phyloP scores from a whole-genome alignment of 2,113 vertebrate genomes.

The Phaethon lepturus region DNA sequence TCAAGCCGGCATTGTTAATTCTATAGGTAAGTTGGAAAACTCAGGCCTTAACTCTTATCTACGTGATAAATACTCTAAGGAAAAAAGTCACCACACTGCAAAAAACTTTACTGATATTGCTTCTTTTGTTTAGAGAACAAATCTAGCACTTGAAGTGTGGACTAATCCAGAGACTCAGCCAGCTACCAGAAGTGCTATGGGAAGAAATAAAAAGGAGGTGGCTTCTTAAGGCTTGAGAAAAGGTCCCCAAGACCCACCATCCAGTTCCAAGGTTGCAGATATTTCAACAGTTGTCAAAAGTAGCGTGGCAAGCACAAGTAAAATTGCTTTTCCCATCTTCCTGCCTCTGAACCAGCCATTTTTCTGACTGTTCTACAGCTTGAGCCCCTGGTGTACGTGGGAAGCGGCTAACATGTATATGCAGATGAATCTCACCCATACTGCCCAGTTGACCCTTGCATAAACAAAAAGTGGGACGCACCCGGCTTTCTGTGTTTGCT shows the following conservation, averaged over 20 bases:
- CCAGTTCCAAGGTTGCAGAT: background rate
- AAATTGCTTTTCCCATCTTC: background rate
- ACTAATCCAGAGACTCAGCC: background rate
- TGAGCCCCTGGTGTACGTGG: background rate
- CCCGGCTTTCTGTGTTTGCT: background rate
- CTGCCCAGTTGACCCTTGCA: background rate
- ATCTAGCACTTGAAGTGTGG: background rate
- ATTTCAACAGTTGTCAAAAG: background rate
- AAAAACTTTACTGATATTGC: background rate
- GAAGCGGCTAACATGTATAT: background rate
- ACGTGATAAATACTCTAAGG: background rate
- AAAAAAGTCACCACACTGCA: background rate
- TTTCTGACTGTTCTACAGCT: background rate
- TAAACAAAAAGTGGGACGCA: fast-evolving
- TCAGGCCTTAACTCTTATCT: background rate
- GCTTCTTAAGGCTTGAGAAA: background rate
- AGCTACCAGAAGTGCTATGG: background rate
- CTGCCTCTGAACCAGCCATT: background rate
- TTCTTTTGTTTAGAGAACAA: background rate
- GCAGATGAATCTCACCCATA: background rate
- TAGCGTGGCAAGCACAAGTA: background rate
- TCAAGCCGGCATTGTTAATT: background rate
- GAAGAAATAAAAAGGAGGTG: background rate
- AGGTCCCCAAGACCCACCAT: background rate
- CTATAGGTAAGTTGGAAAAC: background rate